A percentile compares a stretch with the other conserved stretches of the same genome.
Evolutionary conservation across 2,888 invertebrate species (phyloP).

Genomic region (Luperina testacea): DNA sequence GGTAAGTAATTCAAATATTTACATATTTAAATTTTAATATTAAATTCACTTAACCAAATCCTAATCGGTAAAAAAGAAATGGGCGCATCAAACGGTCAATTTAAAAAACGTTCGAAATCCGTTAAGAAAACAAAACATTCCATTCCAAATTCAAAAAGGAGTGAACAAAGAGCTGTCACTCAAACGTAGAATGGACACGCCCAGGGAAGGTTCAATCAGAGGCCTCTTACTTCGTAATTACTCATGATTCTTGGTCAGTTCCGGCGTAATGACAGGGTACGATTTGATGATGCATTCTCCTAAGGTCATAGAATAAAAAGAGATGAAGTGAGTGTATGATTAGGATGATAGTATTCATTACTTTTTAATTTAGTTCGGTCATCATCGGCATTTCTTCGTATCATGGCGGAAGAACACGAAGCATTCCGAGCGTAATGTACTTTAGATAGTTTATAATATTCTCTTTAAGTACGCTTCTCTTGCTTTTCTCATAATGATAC

Average conservation of each 20-base stretch:
- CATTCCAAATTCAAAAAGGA: constrained; percentile 73
- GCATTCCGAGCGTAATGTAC: constrained; percentile 49
- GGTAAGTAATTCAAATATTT: not conserved
- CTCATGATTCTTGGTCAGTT: constrained; percentile 77
- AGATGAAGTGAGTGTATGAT: constrained; percentile 59
- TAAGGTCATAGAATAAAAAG: constrained; percentile 71
- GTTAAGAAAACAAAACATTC: constrained; percentile 74
- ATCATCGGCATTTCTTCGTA: constrained; percentile 50
- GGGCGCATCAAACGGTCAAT: constrained; percentile 41
- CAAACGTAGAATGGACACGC: constrained; percentile 80
- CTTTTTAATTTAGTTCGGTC: constrained; percentile 65
- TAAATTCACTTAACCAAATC: constrained; percentile 36
- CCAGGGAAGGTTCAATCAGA: constrained; percentile 74
- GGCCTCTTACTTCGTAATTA: constrained; percentile 77
- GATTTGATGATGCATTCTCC: constrained; percentile 77
- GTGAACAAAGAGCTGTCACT: constrained; percentile 80
- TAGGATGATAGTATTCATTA: constrained; percentile 68
- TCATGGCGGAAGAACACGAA: constrained; percentile 39
- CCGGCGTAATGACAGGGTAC: constrained; percentile 83
- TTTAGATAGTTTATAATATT: constrained; percentile 52
- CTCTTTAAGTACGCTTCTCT: constrained; percentile 37
- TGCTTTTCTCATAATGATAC: constrained; percentile 34
- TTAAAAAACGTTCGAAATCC: constrained; percentile 64
- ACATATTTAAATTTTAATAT: constrained; percentile 13
- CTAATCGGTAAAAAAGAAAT: constrained; percentile 32